A percentile compares a stretch with the other conserved stretches of the same genome.
Conservation (phyloP, 2,113 vertebrate species). For the Heterochromis multidens region DNA sequence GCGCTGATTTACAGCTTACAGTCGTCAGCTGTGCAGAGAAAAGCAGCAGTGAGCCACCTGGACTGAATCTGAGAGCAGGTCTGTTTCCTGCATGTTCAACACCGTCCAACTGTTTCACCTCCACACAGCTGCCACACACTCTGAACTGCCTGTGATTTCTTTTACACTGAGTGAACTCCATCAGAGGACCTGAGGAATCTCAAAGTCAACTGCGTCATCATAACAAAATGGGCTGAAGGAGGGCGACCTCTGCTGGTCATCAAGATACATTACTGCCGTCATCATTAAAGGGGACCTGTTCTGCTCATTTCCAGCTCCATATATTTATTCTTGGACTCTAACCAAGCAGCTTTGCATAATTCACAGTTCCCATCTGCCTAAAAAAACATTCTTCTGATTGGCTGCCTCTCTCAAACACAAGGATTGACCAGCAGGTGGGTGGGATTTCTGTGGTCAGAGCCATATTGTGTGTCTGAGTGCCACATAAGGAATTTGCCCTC, state of each 20-base stretch:
- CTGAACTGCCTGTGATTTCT: not conserved
- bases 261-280: fast-evolving
- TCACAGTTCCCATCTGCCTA: not conserved
- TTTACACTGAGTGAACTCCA: not conserved
- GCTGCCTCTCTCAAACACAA: not conserved
- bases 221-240: not conserved
- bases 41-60: not conserved
- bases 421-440: fast-evolving
- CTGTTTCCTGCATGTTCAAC: not conserved
- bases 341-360: not conserved
- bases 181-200: not conserved
- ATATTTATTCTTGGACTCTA: not conserved
- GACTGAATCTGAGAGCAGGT: not conserved
- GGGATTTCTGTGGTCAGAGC: not conserved
- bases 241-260: conserved; percentile 7
- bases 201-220: conserved; percentile 2
- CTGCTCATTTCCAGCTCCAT: too few species aligned
- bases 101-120: not conserved
- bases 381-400: not conserved
- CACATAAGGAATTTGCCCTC: too few species aligned
- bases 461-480: not conserved
- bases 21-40: not conserved
- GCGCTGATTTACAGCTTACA: conserved; percentile 6
- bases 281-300: not conserved
- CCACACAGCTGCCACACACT: not conserved